Conservation (phyloP, 2,797 vertebrate species). For the Falco columbarius region DNA sequence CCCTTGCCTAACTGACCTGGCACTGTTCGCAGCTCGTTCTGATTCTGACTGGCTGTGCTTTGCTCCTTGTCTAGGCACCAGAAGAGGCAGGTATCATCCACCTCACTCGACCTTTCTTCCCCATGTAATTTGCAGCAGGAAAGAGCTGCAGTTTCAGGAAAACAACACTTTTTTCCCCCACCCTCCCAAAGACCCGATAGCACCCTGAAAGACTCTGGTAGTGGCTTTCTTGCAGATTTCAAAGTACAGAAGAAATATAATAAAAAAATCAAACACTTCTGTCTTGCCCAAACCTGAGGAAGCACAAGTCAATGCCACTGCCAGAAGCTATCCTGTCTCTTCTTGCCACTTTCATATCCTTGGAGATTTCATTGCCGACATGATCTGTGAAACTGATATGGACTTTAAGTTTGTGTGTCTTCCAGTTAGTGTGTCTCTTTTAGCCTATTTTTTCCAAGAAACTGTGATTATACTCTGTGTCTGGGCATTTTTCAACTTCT, state of each 20-base stretch:
- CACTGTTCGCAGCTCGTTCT: not conserved
- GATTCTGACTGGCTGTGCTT: not conserved
- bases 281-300: not conserved
- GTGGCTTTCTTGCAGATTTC: not conserved
- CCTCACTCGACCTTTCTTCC: not conserved
- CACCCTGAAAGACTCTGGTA: not conserved
- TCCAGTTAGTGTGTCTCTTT: not conserved
- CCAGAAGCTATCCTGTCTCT: not conserved
- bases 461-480: not conserved
- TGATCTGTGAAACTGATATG: not conserved
- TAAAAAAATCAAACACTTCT: not conserved
- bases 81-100: not conserved
- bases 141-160: not conserved
- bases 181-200: not conserved
- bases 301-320: not conserved
- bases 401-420: not conserved
- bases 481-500: not conserved
- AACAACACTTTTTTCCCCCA: not conserved
- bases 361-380: not conserved
- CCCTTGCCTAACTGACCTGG: not conserved
- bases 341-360: not conserved
- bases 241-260: not conserved
- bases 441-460: not conserved
- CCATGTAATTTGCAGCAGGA: not conserved
- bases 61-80: not conserved